Evolutionary conservation across 1,140 invertebrate species (phyloP).

Genomic region (Drosophila burlai): DNA sequence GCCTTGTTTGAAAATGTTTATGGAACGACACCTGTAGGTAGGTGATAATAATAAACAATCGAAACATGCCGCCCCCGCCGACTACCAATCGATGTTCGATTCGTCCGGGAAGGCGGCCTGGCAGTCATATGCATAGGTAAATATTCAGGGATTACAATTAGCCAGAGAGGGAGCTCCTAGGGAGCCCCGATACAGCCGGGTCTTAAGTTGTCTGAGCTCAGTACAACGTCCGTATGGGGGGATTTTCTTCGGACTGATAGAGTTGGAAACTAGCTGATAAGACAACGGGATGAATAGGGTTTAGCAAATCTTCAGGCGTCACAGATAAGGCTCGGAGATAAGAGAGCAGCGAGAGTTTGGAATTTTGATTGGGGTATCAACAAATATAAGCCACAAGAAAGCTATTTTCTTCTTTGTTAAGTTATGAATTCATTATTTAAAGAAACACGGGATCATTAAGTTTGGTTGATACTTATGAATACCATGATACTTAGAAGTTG

Average conservation of each 20-base stretch:
- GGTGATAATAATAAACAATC: slow-evolving; percentile 84
- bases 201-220: slow-evolving; percentile 14
- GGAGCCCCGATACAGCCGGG: not conserved
- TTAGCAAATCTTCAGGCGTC: slow-evolving; percentile 15
- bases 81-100: slow-evolving; percentile 67
- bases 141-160: slow-evolving; percentile 61
- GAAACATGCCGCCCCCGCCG: slow-evolving; percentile 66
- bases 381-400: not conserved
- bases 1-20: slow-evolving; percentile 76
- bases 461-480: not conserved
- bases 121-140: slow-evolving; percentile 46
- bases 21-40: slow-evolving; percentile 82
- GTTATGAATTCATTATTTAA: not conserved
- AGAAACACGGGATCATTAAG: not conserved
- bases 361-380: slow-evolving; percentile 5
- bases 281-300: slow-evolving; percentile 14
- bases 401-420: not conserved
- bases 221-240: not conserved
- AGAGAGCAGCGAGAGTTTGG: not conserved
- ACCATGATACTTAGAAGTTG: not conserved
- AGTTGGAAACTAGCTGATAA: slow-evolving; percentile 16
- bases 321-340: slow-evolving; percentile 20
- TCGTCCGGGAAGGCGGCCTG: not conserved
- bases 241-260: slow-evolving; percentile 12
- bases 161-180: slow-evolving; percentile 27